These are phyloP conservation scores for Oligia fasciuncula DNA, from an alignment of 2,888 invertebrate species.

Conservation along the genomic window DNA sequence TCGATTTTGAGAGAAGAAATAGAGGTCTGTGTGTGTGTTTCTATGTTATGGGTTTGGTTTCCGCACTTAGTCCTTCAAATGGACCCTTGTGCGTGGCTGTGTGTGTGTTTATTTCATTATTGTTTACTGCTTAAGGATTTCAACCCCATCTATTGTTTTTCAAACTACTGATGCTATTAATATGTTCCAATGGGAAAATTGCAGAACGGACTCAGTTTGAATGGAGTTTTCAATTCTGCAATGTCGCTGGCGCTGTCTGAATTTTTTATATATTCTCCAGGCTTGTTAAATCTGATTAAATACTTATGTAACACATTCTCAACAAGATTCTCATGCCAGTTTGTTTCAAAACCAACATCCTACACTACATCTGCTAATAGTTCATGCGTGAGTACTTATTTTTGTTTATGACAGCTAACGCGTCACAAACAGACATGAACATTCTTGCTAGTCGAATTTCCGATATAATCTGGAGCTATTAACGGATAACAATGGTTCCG, in stretches of 20 bases:
- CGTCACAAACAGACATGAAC: conserved; percentile 28
- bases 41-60: too few relatives aligned
- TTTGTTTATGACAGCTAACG: conserved; percentile 26
- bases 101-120: not conserved
- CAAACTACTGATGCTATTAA: not conserved
- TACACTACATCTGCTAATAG: conserved; percentile 43
- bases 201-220: not conserved
- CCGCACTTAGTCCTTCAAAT: too few relatives aligned
- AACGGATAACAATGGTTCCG: conserved; percentile 26
- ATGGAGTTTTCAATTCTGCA: not conserved
- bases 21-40: too few relatives aligned
- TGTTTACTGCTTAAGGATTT: not conserved
- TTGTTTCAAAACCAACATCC: conserved; percentile 28
- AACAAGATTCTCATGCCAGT: conserved; percentile 23
- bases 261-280: not conserved
- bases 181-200: not conserved
- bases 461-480: not conserved
- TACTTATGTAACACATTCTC: conserved; percentile 39
- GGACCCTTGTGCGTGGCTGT: too few relatives aligned
- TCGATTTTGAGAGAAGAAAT: not conserved
- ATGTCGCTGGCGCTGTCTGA: too few relatives aligned
- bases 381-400: conserved; percentile 38
- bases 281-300: not conserved
- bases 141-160: not conserved
- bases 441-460: not conserved